These are phyloP conservation scores for Agrochola lychnidis DNA, from an alignment of 2,888 invertebrate species.

Conservation along the genomic window DNA sequence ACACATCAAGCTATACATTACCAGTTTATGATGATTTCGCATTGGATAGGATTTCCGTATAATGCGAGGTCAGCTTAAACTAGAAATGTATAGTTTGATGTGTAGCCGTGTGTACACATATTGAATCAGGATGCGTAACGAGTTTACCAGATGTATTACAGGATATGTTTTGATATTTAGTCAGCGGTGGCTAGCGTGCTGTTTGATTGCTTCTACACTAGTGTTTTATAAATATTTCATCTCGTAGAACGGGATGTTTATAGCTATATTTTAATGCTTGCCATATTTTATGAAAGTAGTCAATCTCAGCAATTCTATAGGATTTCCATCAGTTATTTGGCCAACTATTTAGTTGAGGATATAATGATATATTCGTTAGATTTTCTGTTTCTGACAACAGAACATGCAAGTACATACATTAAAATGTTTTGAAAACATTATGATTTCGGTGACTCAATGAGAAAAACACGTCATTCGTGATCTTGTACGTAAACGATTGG, in stretches of 20 bases:
- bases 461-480: background rate
- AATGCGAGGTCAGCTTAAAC: too few species aligned
- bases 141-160: constrained; percentile 42
- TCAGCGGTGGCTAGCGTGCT: background rate
- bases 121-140: constrained; percentile 28
- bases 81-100: too few species aligned
- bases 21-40: too few species aligned
- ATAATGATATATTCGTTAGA: too few species aligned
- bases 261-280: background rate
- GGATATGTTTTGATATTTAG: constrained; percentile 53
- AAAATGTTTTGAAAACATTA: background rate
- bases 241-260: background rate
- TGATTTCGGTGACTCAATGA: background rate
- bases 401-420: too few species aligned
- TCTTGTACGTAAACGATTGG: background rate
- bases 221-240: background rate
- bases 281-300: background rate
- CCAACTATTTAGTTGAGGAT: too few species aligned
- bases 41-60: too few species aligned
- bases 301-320: background rate
- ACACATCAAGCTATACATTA: too few species aligned
- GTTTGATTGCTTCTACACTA: constrained; percentile 4
- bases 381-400: background rate
- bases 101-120: too few species aligned
- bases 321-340: background rate